Conservation (phyloP, 2,888 invertebrate genomes). For the Torymus tubicola region DNA sequence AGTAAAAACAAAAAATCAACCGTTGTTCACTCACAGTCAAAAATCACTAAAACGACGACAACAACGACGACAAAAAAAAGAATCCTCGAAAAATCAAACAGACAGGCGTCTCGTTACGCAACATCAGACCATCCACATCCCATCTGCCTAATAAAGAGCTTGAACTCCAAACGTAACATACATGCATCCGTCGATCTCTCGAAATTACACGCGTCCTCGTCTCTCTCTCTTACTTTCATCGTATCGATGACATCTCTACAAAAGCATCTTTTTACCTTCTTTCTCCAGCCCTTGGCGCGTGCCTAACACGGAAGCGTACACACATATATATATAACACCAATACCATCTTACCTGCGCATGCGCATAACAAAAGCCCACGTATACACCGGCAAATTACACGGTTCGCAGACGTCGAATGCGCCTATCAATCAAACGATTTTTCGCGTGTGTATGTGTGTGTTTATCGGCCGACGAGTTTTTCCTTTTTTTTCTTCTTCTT, state of each 20-base stretch:
- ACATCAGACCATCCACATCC: too few species aligned
- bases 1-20: too few species aligned
- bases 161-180: too few species aligned
- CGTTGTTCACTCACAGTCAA: too few species aligned
- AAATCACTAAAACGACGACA: too few species aligned
- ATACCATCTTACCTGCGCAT: background rate
- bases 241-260: constrained; percentile 6
- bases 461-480: constrained; percentile 24
- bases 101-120: too few species aligned
- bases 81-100: too few species aligned
- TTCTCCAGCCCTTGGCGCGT: background rate
- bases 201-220: constrained; percentile 1
- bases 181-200: background rate
- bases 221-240: background rate
- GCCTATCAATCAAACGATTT: constrained; percentile 71
- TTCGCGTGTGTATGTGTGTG: constrained; percentile 32
- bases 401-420: constrained; percentile 72
- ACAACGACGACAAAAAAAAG: too few species aligned
- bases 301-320: constrained; percentile 22
- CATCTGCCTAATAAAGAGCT: too few species aligned
- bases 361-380: constrained; percentile 39
- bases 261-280: background rate
- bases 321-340: background rate
- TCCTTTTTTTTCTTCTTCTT: background rate
- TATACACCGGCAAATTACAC: constrained; percentile 68